A percentile compares a stretch with the other conserved stretches of the same genome.
These are phyloP conservation scores for Heliconius sara DNA, from an alignment of 2,888 invertebrate species.

Conservation along the genomic window DNA sequence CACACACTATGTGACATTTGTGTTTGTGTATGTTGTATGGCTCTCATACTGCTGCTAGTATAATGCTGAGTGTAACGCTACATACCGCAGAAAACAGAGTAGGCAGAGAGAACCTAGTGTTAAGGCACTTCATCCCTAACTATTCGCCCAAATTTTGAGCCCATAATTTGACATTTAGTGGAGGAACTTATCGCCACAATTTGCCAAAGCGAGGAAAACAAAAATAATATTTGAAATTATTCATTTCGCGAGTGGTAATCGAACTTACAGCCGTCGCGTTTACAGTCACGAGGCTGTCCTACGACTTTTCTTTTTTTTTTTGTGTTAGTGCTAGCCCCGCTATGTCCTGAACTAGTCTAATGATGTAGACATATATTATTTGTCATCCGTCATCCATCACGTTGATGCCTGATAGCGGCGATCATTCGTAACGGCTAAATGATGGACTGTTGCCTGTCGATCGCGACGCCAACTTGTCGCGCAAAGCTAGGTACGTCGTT, in stretches of 20 bases:
- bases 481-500: neutral
- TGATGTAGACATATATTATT: conserved; percentile 13
- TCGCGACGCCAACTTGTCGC: conserved; percentile 58
- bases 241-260: too few species aligned
- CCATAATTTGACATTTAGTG: too few species aligned
- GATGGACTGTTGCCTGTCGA: conserved; percentile 53
- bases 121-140: too few species aligned
- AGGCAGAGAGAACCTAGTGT: neutral
- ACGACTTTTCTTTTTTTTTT: too few species aligned
- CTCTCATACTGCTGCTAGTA: neutral
- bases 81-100: too few species aligned
- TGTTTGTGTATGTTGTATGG: neutral
- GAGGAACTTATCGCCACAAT: too few species aligned
- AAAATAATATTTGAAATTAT: too few species aligned
- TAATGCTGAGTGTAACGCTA: too few species aligned
- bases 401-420: conserved; percentile 4
- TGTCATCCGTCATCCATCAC: conserved; percentile 31
- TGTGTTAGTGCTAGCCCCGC: neutral
- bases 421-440: conserved; percentile 51
- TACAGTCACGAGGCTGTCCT: too few species aligned
- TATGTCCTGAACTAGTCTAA: neutral
- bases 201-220: too few species aligned
- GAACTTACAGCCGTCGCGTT: too few species aligned
- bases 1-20: neutral
- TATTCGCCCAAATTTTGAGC: too few species aligned